Evolutionary conservation across 2,797 vertebrate species (phyloP).

Genomic region (Manis pentadactyla): DNA sequence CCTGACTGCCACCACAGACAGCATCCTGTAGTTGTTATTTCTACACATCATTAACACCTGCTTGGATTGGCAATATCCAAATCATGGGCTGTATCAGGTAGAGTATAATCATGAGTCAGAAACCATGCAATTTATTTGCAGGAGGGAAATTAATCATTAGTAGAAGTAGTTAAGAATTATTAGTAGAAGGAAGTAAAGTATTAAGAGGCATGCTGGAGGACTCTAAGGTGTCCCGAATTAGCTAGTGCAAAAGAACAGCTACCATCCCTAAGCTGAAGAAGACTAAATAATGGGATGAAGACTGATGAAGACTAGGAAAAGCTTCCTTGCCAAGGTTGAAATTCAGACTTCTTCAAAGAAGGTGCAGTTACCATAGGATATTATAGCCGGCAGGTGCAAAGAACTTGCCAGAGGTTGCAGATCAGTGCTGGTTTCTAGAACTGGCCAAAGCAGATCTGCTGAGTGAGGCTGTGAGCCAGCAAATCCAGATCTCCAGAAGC

Average conservation of each 20-base stretch:
- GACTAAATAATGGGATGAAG: background rate
- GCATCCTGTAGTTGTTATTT: background rate
- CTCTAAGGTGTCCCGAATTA: background rate
- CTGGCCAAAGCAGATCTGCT: background rate
- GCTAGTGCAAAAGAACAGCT: background rate
- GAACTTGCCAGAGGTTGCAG: background rate
- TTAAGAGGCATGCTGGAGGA: background rate
- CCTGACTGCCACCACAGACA: rapidly evolving
- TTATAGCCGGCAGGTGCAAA: background rate
- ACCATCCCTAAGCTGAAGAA: background rate
- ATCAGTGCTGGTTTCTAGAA: background rate
- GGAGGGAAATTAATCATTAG: background rate
- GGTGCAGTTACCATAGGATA: background rate
- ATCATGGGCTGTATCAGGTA: background rate
- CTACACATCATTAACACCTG: background rate
- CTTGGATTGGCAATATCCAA: background rate
- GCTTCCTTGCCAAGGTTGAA: background rate
- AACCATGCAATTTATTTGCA: constrained; percentile 8
- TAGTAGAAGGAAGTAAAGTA: background rate
- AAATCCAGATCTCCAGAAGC: background rate
- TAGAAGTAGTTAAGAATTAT: background rate
- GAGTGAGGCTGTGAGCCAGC: background rate
- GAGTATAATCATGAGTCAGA: background rate
- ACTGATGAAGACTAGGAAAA: background rate
- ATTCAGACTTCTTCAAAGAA: background rate